phyloP scores from a whole-genome alignment of 2,888 invertebrate genomes.

The Pasiphila rectangulata region DNA sequence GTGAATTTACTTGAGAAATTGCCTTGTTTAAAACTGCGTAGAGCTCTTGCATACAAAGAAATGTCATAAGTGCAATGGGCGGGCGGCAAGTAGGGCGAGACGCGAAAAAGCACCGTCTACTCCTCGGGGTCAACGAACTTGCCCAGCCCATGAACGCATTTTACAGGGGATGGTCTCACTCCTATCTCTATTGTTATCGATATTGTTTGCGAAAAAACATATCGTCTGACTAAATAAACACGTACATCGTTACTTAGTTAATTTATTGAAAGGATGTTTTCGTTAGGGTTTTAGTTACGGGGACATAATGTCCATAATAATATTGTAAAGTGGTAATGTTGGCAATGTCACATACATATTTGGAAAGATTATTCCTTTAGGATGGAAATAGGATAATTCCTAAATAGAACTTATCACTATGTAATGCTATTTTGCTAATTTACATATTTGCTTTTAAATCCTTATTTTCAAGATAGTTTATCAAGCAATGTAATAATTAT shows the following conservation, averaged over 20 bases:
- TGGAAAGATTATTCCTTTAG: too few species aligned
- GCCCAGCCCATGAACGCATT: conserved; percentile 75
- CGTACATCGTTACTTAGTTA: neutral
- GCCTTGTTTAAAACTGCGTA: conserved; percentile 8
- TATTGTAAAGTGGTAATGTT: too few species aligned
- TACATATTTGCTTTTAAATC: too few species aligned
- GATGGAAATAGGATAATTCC: too few species aligned
- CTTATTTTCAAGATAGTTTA: too few species aligned
- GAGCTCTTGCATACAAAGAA: conserved; percentile 13
- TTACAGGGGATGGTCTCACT: conserved; percentile 59
- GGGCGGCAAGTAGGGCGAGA: conserved; percentile 75
- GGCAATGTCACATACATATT: too few species aligned
- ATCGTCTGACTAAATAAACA: neutral
- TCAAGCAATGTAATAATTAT: too few species aligned
- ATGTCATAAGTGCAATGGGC: conserved; percentile 47
- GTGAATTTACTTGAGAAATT: conserved; percentile 6
- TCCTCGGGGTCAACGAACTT: conserved; percentile 69
- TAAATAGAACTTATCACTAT: too few species aligned
- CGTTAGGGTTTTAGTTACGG: neutral
- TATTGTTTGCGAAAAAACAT: conserved; percentile 49
- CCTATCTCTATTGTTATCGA: conserved; percentile 58
- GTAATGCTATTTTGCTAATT: too few species aligned
- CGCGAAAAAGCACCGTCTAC: conserved; percentile 72
- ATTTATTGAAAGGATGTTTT: conserved; percentile 13
- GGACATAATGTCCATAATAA: too few species aligned